phyloP scores from a whole-genome alignment of 2,888 invertebrate species.

The Hemicrepidius hirtus region DNA sequence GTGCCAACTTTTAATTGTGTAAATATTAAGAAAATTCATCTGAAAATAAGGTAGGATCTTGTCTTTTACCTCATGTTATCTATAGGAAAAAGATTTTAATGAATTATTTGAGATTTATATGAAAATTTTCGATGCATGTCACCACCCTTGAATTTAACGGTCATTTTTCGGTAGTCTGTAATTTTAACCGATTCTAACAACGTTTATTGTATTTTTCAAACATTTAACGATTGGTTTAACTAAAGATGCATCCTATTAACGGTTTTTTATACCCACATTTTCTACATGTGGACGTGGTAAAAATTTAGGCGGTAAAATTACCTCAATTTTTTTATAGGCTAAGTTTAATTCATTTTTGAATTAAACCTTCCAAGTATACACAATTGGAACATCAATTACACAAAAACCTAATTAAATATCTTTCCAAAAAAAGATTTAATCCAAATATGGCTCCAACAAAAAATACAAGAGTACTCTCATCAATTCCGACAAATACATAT shows the following conservation, averaged over 20 bases:
- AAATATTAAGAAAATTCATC: slow-evolving; percentile 20
- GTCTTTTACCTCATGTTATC: background rate
- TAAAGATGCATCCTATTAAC: background rate
- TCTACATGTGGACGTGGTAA: slow-evolving; percentile 9
- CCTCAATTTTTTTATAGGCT: background rate
- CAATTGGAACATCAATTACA: background rate
- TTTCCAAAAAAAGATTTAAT: background rate
- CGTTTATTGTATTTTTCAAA: background rate
- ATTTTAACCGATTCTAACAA: background rate
- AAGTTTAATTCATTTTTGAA: background rate
- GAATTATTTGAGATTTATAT: background rate
- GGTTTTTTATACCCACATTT: background rate
- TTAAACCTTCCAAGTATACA: background rate
- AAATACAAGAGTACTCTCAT: slow-evolving; percentile 73
- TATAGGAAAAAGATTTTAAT: background rate
- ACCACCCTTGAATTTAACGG: slow-evolving; percentile 16
- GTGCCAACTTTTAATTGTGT: slow-evolving; percentile 9
- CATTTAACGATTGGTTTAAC: background rate
- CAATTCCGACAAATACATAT: slow-evolving; percentile 69
- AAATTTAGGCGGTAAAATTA: slow-evolving; percentile 40
- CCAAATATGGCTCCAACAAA: slow-evolving; percentile 78
- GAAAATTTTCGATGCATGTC: background rate
- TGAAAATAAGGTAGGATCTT: slow-evolving; percentile 33
- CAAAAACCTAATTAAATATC: background rate
- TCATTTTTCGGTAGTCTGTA: slow-evolving; percentile 16